A percentile compares a stretch with the other conserved stretches of the same genome.
Evolutionary conservation across 1,140 invertebrate species (phyloP).

Genomic region (Phenacoccus solenopsis): DNA sequence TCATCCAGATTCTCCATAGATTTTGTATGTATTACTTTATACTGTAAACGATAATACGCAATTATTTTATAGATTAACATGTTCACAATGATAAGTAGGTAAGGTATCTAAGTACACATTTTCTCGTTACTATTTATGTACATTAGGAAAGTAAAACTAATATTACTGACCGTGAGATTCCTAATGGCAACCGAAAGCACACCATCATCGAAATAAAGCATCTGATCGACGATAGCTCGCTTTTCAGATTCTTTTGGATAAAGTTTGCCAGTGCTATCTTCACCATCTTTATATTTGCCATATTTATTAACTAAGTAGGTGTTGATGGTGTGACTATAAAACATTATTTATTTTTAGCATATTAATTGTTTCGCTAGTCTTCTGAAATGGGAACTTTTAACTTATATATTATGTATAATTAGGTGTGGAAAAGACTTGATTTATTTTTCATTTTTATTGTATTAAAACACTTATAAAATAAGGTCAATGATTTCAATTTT

Average conservation of each 20-base stretch:
- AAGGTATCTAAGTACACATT: no score
- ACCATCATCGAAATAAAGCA: conserved; percentile 42
- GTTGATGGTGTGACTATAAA: conserved; percentile 22
- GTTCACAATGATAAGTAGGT: no score
- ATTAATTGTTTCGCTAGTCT: background rate
- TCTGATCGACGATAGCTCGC: conserved; percentile 51
- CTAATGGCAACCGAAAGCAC: background rate
- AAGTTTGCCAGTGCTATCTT: conserved; percentile 44
- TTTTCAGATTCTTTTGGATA: conserved; percentile 53
- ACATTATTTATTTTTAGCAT: background rate
- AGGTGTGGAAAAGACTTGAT: no score
- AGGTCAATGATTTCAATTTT: background rate
- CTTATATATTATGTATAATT: no score
- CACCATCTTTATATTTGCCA: conserved; percentile 42
- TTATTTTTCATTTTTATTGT: no score
- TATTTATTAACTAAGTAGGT: conserved; percentile 55
- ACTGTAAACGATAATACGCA: no score
- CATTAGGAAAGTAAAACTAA: no score
- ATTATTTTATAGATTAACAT: background rate
- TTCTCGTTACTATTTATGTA: no score
- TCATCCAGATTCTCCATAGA: conserved; percentile 21
- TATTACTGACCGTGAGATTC: background rate
- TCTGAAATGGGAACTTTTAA: background rate
- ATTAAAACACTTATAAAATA: background rate
- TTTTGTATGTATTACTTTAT: conserved; percentile 27